Evolutionary conservation across 2,113 vertebrate species (phyloP).

Genomic region (Salvelinus fontinalis): DNA sequence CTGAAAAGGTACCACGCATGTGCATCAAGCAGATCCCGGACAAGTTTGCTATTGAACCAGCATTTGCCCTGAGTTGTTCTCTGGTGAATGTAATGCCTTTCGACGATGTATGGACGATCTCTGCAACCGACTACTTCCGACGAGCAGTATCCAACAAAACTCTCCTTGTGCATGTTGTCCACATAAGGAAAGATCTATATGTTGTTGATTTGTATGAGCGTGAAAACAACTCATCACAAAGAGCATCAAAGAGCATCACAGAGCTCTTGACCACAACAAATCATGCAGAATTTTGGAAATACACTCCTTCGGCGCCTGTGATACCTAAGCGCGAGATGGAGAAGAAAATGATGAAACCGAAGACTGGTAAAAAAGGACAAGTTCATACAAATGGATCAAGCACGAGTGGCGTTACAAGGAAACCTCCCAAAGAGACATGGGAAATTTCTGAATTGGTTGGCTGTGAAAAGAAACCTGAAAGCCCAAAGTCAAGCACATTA

Average conservation of each 20-base stretch:
- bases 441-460: not conserved
- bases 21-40: conserved; percentile 82
- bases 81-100: conserved; percentile 76
- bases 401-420: not conserved
- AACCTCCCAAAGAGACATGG: not conserved
- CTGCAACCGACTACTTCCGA: conserved; percentile 78
- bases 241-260: conserved; percentile 60
- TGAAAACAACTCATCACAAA: conserved; percentile 37
- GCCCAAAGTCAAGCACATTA: not conserved
- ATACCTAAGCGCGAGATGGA: not conserved
- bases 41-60: conserved; percentile 73
- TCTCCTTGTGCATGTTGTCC: conserved; percentile 73
- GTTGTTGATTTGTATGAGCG: conserved; percentile 71
- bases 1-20: conserved; percentile 77
- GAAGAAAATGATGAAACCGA: not conserved
- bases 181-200: conserved; percentile 69
- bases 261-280: conserved; percentile 72
- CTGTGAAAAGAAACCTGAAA: not conserved
- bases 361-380: not conserved
- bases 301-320: conserved; percentile 13
- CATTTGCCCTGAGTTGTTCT: conserved; percentile 82
- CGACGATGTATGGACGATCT: conserved; percentile 79
- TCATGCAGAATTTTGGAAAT: conserved; percentile 72
- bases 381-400: not conserved
- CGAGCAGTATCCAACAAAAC: conserved; percentile 71